phyloP scores from a whole-genome alignment of 2,888 invertebrate genomes.

The Cyaniris semiargus region DNA sequence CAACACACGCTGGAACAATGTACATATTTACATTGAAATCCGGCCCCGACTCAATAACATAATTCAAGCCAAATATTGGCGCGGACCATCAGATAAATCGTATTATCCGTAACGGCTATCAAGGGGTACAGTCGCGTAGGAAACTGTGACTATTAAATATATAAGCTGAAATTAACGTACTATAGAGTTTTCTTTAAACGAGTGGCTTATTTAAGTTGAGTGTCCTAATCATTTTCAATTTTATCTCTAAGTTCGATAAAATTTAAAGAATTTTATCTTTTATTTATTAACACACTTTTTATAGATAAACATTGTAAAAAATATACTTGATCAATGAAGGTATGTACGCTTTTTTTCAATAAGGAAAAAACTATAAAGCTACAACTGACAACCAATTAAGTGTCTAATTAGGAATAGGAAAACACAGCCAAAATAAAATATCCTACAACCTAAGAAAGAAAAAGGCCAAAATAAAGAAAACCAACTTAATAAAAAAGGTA shows the following conservation, averaged over 20 bases:
- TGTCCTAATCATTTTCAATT: too few species aligned
- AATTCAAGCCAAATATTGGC: constrained; percentile 59
- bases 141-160: constrained; percentile 32
- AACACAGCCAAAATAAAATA: not conserved
- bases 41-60: constrained; percentile 50
- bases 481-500: not conserved
- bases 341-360: not conserved
- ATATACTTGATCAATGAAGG: not conserved
- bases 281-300: not conserved
- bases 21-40: constrained; percentile 39
- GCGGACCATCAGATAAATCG: constrained; percentile 52
- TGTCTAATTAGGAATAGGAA: not conserved
- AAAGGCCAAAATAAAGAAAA: not conserved
- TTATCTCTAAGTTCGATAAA: too few species aligned
- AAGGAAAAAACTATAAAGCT: not conserved
- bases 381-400: not conserved
- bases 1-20: constrained; percentile 44
- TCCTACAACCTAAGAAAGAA: not conserved
- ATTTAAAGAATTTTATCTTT: not conserved
- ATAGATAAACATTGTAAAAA: not conserved
- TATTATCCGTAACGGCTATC: constrained; percentile 47
- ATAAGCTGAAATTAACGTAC: not conserved
- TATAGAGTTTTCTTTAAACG: too few species aligned
- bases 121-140: constrained; percentile 40
- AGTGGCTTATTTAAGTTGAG: too few species aligned